Base-by-base conservation (phyloP, 2,113 vertebrate species). In the Prinia subflava region DNA sequence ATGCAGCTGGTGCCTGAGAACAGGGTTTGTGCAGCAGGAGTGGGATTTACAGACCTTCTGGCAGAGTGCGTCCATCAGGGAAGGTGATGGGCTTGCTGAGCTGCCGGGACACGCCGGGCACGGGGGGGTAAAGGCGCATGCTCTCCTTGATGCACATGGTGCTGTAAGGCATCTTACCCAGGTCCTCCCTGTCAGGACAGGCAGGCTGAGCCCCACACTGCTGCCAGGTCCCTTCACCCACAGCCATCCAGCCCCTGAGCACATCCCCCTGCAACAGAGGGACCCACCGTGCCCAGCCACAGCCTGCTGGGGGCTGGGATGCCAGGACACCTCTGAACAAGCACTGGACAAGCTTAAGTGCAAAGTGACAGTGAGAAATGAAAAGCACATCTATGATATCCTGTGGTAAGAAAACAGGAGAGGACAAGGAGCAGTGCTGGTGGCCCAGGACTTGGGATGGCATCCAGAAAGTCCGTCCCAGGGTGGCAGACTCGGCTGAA, bases 121-220 rank as follows among this genome's bases (percentile, higher is more conserved):
- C 96, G 0, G 99, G 98, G 3, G 99, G 98, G 79, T 97, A 98
- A 33, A 99, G 93, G 23, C 99, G 98, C 42, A 99, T 98, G 18
- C 97, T 98, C 96, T 99, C 99, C 95, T 98, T 99, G 89, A 99
- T 99, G 94, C 99, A 99, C 99, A 99, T 98, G 53, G 98, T 98
- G 62, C 98, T 99, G 91, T 99, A 99, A 2, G 98, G 94, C 95
- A 99, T 98, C 97, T 98, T 98, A 85, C 70, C 95, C 33, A 99
- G 98, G 86, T 99, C 98, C 74, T 99, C 98, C 99, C 99, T 99
- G 80, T 89, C 11, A 2, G 87, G 55, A 81, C 50, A 90, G 37
- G 8, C 23, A 93, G n/a, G 23, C n/a, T 92, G 69, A 97, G 65
- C 37, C 17, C 9, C 79, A 13, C 0, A 0, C 6, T 56, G 1